These are phyloP conservation scores for Lagocephalus sceleratus DNA, from an alignment of 2,797 vertebrate species.

Conservation along the genomic window DNA sequence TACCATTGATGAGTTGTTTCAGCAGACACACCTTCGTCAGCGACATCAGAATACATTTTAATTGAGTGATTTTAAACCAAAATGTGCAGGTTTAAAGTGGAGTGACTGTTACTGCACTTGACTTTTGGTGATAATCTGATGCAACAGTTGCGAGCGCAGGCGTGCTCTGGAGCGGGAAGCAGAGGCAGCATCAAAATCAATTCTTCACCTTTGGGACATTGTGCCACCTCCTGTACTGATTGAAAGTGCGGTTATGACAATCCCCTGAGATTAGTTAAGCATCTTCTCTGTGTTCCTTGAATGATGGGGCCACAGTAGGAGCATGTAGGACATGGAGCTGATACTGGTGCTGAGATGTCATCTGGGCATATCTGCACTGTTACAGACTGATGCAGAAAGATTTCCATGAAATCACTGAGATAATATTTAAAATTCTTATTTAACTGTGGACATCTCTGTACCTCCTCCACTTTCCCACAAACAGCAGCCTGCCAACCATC, in stretches of 20 bases:
- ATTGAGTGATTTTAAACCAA: no score
- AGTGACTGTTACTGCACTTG: neutral
- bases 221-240: slow-evolving; percentile 36
- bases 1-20: no score
- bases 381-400: neutral
- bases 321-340: no score
- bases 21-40: no score
- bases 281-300: slow-evolving; percentile 2
- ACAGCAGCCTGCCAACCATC: neutral
- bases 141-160: neutral
- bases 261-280: slow-evolving; percentile 46
- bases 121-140: slow-evolving; percentile 1
- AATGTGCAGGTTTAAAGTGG: no score
- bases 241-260: slow-evolving; percentile 33
- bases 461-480: neutral
- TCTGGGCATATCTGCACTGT: no score
- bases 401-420: no score
- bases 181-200: slow-evolving; percentile 18
- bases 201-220: slow-evolving; percentile 38
- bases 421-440: no score
- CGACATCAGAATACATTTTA: no score
- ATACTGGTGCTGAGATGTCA: no score
- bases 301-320: slow-evolving; percentile 1
- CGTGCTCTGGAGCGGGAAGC: slow-evolving; percentile 15
- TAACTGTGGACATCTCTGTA: no score